Percentiles rank a stretch among this genome's conserved stretches.
phyloP scores from a whole-genome alignment of 1,140 invertebrate species.

The Polyergus mexicanus region DNA sequence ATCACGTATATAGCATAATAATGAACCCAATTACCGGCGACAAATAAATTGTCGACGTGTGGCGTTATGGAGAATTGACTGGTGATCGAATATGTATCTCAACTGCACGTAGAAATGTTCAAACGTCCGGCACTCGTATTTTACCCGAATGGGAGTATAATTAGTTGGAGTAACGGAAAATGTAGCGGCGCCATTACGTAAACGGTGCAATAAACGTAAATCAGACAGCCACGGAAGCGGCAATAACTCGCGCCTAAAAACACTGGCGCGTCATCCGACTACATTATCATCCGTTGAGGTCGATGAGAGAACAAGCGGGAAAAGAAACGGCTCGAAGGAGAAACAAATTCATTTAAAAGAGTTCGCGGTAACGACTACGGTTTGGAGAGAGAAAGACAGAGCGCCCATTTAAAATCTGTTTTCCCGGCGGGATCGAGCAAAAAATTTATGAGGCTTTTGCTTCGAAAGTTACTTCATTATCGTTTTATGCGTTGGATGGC shows the following conservation, averaged over 20 bases:
- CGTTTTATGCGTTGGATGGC: not conserved
- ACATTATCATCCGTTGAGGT: slow-evolving; percentile 79
- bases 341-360: slow-evolving; percentile 36
- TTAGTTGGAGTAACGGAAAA: slow-evolving; percentile 86
- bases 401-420: slow-evolving; percentile 49
- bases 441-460: slow-evolving; percentile 29
- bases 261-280: slow-evolving; percentile 83
- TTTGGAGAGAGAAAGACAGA: not conserved
- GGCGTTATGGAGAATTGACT: slow-evolving; percentile 38
- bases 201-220: slow-evolving; percentile 86
- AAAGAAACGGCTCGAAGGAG: slow-evolving; percentile 28
- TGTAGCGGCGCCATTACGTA: slow-evolving; percentile 84
- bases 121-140: slow-evolving; percentile 76
- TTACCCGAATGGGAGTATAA: slow-evolving; percentile 84
- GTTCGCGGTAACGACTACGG: not conserved
- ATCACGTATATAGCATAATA: not conserved
- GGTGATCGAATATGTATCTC: slow-evolving; percentile 1
- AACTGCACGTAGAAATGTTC: slow-evolving; percentile 42
- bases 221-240: slow-evolving; percentile 83
- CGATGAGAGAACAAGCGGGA: slow-evolving; percentile 46
- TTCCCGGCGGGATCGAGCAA: slow-evolving; percentile 13
- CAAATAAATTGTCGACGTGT: slow-evolving; percentile 26
- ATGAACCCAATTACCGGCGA: not conserved
- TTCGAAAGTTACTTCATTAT: slow-evolving; percentile 33
- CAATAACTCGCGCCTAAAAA: slow-evolving; percentile 85